These are phyloP conservation scores for Bradysia coprophila DNA, from an alignment of 1,140 invertebrate species.

Conservation along the genomic window DNA sequence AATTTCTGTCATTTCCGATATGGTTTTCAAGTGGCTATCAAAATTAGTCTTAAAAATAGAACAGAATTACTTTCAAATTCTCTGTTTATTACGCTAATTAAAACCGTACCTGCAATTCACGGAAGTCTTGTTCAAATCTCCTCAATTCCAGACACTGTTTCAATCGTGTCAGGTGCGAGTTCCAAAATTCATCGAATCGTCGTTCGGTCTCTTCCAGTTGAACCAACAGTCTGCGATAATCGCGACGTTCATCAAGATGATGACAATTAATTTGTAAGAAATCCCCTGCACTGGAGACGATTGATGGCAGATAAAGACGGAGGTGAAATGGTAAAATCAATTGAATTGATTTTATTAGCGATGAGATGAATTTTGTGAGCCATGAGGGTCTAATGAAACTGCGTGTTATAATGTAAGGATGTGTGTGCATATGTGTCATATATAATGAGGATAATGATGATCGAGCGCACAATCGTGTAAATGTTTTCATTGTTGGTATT, in stretches of 20 bases:
- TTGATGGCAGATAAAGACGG: conserved; percentile 1
- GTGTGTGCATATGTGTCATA: not conserved
- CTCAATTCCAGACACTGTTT: conserved; percentile 75
- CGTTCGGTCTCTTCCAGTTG: conserved; percentile 90
- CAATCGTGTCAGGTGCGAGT: conserved; percentile 68
- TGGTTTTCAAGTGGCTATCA: conserved; percentile 48
- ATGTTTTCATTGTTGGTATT: too few relatives aligned
- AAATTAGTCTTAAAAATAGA: conserved; percentile 32
- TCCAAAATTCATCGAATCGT: conserved; percentile 88
- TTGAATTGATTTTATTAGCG: not conserved
- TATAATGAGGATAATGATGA: not conserved
- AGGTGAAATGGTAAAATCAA: not conserved
- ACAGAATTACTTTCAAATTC: too few relatives aligned
- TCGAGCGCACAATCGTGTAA: too few relatives aligned
- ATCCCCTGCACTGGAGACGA: conserved; percentile 18
- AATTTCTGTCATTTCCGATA: conserved; percentile 68
- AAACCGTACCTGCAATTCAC: conserved; percentile 42
- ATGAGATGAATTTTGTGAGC: not conserved
- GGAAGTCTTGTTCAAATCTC: conserved; percentile 77
- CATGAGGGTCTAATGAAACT: not conserved
- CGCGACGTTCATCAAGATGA: conserved; percentile 19
- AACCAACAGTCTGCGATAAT: conserved; percentile 54
- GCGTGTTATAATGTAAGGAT: not conserved
- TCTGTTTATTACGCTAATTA: not conserved
- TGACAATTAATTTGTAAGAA: conserved; percentile 16